phyloP scores from a whole-genome alignment of 92 coral and sea anemone species.

The Desmophyllum pertusum region DNA sequence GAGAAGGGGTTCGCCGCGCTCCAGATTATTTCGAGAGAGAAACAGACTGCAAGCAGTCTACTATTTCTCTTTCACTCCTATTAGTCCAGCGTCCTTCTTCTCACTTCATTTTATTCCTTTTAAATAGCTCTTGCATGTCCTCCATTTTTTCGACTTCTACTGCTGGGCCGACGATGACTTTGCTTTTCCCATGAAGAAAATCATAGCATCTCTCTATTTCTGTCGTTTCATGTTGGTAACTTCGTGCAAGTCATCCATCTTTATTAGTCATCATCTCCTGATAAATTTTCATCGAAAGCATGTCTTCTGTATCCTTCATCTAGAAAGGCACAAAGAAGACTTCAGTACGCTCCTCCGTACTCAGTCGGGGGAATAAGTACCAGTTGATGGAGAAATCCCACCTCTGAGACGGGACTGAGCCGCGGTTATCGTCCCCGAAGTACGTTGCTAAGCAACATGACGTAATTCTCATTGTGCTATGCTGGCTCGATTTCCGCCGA shows the following conservation, averaged over 20 bases:
- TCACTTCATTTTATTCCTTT: neutral
- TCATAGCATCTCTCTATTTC: neutral
- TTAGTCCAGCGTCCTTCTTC: neutral
- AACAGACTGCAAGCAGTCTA: no score
- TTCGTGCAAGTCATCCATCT: neutral
- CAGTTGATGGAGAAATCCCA: no score
- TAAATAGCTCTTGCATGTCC: neutral
- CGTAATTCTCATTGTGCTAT: no score
- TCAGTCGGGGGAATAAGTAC: no score
- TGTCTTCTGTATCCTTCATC: slow-evolving; percentile 58
- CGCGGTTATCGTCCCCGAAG: no score
- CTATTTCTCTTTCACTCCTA: neutral
- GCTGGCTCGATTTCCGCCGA: no score
- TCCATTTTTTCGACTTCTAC: neutral
- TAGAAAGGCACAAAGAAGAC: neutral
- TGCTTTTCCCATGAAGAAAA: no score
- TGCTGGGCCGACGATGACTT: no score
- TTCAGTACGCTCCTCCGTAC: neutral
- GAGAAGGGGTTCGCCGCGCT: no score
- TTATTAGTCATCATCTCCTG: slow-evolving; percentile 61
- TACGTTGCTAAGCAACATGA: no score
- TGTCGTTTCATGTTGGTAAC: neutral
- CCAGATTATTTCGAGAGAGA: no score
- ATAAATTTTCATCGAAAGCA: slow-evolving; percentile 75
- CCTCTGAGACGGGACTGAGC: no score